Percentiles rank a stretch among this genome's conserved stretches.
Evolutionary conservation across 2,797 vertebrate genomes (phyloP).

Genomic region (Pseudotriccus pelzelni): DNA sequence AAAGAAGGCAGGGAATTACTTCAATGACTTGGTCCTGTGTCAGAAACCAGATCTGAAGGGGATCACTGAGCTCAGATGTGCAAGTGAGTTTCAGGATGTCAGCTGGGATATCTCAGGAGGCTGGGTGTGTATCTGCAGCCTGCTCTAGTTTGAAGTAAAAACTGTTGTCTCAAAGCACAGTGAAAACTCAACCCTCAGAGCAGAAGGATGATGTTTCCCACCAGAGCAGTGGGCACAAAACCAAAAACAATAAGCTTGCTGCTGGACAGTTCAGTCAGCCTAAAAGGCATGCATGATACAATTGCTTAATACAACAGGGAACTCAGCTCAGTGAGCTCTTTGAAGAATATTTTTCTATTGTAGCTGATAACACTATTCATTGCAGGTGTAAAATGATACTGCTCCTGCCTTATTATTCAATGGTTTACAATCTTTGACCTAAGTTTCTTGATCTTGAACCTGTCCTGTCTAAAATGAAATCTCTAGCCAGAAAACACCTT

Average conservation of each 20-base stretch:
- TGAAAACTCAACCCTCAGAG: neutral
- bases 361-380: neutral
- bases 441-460: neutral
- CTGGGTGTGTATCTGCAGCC: neutral
- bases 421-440: neutral
- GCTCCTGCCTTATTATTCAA: neutral
- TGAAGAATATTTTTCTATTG: neutral
- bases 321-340: neutral
- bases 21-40: no score
- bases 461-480: constrained; percentile 11
- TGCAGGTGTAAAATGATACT: neutral
- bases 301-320: neutral
- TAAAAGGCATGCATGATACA: neutral
- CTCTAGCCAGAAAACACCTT: neutral
- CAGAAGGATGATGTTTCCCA: neutral
- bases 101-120: neutral
- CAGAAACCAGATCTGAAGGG: neutral
- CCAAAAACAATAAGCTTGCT: neutral
- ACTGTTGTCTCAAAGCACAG: neutral
- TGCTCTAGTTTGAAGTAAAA: neutral
- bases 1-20: neutral
- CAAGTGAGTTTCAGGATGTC: neutral
- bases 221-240: neutral
- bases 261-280: neutral
- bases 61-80: neutral